A percentile compares a stretch with the other conserved stretches of the same genome.
Conservation (phyloP, 1,140 invertebrate genomes). For the Paraescarpia echinospica region DNA sequence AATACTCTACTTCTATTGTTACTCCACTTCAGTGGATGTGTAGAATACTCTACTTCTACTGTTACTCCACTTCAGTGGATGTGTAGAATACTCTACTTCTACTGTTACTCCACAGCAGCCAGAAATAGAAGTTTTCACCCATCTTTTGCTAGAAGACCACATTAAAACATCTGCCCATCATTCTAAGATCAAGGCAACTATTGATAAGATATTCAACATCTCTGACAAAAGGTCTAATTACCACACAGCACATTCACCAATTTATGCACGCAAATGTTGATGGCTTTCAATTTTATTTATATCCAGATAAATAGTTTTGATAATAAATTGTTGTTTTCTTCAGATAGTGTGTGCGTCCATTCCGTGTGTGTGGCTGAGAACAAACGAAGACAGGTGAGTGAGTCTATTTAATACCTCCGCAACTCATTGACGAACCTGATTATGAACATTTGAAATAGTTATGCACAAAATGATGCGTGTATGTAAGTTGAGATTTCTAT, state of each 20-base stretch:
- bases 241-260: neutral
- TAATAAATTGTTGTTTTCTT: slow-evolving; percentile 6
- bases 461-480: no score
- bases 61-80: no score
- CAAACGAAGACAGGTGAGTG: slow-evolving; percentile 32
- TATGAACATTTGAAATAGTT: no score
- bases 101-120: no score
- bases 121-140: no score
- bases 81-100: no score
- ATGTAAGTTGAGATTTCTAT: no score
- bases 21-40: no score
- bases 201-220: neutral
- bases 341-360: slow-evolving; percentile 37
- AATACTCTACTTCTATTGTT: no score
- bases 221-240: neutral
- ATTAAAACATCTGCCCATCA: neutral
- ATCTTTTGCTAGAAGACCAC: neutral
- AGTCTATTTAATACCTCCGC: neutral
- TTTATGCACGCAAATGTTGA: neutral
- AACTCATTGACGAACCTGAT: neutral
- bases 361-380: slow-evolving; percentile 33
- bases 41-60: no score
- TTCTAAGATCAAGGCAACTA: neutral
- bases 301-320: neutral
- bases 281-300: neutral